Evolutionary conservation across 2,888 invertebrate species (phyloP).

Genomic region (Xestia xanthographa): DNA sequence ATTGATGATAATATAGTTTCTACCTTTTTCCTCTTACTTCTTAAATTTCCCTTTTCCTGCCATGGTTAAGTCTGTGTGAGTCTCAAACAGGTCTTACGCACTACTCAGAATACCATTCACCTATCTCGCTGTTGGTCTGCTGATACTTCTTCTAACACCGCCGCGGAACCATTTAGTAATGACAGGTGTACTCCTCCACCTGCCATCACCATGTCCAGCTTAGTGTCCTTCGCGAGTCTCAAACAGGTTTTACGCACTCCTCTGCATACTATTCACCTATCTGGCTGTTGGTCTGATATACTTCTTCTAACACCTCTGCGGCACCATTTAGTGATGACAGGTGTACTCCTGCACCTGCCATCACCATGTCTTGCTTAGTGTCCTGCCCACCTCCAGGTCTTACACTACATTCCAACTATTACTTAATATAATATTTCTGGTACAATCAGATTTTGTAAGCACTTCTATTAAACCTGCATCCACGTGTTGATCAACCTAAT

Average conservation of each 20-base stretch:
- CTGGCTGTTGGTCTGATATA: neutral
- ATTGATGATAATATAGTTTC: no score
- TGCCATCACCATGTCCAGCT: neutral
- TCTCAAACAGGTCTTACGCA: no score
- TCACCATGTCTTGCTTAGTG: neutral
- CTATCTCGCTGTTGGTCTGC: neutral
- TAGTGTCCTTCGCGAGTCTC: no score
- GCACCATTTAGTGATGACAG: neutral
- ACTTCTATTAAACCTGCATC: slow-evolving; percentile 52
- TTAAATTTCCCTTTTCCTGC: no score
- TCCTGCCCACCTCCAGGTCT: neutral
- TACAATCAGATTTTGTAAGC: neutral
- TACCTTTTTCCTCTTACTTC: no score
- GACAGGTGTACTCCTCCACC: neutral
- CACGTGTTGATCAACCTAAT: slow-evolving; percentile 61
- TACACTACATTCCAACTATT: neutral
- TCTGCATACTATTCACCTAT: no score
- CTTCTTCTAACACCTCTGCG: neutral
- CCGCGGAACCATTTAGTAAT: neutral
- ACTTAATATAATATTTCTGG: neutral
- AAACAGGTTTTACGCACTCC: no score
- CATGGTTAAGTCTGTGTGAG: no score
- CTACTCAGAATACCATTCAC: no score
- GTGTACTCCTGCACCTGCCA: neutral
- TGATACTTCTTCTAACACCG: neutral